Evolutionary conservation across 1,140 invertebrate species (phyloP), one percentile per base, ranked within the genome.

Genomic region (Plectrocnemia conspersa): DNA sequence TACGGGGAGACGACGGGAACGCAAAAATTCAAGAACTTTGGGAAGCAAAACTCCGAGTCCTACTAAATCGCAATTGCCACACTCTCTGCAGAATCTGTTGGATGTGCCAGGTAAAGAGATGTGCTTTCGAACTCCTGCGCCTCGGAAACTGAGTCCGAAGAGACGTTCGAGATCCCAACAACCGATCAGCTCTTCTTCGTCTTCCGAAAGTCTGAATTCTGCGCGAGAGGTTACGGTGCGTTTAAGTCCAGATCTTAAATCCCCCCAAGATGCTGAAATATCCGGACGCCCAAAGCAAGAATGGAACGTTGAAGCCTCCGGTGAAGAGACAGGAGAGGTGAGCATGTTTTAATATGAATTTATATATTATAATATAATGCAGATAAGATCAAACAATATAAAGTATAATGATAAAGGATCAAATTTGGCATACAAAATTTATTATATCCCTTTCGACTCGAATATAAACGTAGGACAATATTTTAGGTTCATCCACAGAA

Each of bases 171-270:
- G 71, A 24, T 64, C 65, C 42, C 66, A 70, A 33, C 66, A 69
- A 41, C 68, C 71, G 38, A 63, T 74, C 27, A 73, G 69, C 55
- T 76, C 72, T 13, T 75, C 74, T 10, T 77, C 75, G 4, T 77
- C 74, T 53, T 76, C 74, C 3, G 77, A 79, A 52, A 77, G 75
- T 61, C 62, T 78, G 3, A 67, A 65, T 41, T 76, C 75, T 11
- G 61, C 66, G 1, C 68, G 64, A 47, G 70, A 72, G 54, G 36
- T 62, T 1, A 60, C 52, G 10, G 50, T 58, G n/a, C 59, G 57
- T 25, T 54, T 67, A 5, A 67, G 68, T 15, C 64, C 68, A 9
- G 71, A 66, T 44, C 19, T 44, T 18, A 63, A 63, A 25, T 58
- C 52, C 32, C 58, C 66, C 63, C 15, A 69, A 64, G 64, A 63